Base-by-base conservation (phyloP, 2,797 vertebrate genomes). In the Danio albolineatus region DNA sequence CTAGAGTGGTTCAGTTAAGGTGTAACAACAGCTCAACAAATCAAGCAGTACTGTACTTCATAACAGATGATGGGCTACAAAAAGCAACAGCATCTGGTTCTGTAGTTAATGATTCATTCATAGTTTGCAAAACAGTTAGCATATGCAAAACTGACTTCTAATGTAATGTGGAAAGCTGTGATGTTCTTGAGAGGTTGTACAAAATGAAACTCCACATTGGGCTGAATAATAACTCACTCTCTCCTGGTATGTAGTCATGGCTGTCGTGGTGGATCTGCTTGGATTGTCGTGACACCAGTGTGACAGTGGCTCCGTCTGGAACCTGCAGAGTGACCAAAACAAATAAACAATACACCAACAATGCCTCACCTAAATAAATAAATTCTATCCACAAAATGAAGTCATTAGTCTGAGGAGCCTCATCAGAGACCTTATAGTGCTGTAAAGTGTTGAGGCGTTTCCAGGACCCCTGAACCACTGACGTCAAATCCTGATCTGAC, bases 401-500 rank as follows among this genome's bases (percentile, higher is more conserved):
- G 21, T 43, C 10, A n/a, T 43, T 56, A 43, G 7, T 21, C 9
- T 2, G 12, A 76, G 17, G 4, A 19, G 48, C 10, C 60, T 16
- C 13, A 60, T 2, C 2, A 71, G 83, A 81, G 57, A 98, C 97
- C 97, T 98, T 98, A 85, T 99, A 99, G 88, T 99, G 97, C 75
- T 98, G 97, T 85, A 98, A 90, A 1, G 97, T 99, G 69, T 99
- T 99, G 65, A 99, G 92, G 16, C 97, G 95, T 78, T 98, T 97
- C 97, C 97, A 99, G 12, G 93, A 94, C 46, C 97, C 97, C 84
- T 98, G 96, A 28, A 97, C 91, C 4, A 98, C 95, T 0, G 97
- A 99, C 0, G 97, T 99, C 87, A 98, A 93, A 66, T 99, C 97
- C 88, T 99, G 97, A 5, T 99, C 97, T 0, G 97, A 99, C 16